Base-by-base conservation (phyloP, 1,140 invertebrate species). In the Bombus soroeensis region DNA sequence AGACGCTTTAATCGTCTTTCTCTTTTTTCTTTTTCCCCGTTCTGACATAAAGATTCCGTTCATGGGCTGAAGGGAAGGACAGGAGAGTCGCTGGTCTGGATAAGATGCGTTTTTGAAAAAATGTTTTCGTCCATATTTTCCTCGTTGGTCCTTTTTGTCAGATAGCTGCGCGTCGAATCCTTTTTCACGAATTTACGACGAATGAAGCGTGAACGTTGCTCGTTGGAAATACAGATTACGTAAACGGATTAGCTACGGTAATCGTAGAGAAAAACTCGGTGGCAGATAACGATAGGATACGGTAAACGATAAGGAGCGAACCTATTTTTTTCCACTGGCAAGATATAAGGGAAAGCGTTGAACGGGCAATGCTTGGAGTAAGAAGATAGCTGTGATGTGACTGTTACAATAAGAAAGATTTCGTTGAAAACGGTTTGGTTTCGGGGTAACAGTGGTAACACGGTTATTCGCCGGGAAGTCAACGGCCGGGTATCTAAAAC, bases 401-500 rank as follows among this genome's bases (percentile, higher is more conserved):
- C 2, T 18, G 25, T 57, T 77, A 77, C 6, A 77, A 77, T 77
- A 77, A 77, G 57, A 77, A 41, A 41, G 76, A 88, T 89, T 37
- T n/a, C 73, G 70, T 84, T 64, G 39, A 57, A 62, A 53, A 70
- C 59, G 57, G 68, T 41, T 81, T 47, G 41, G 89, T 83, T 89
- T 80, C 91, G 90, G 90, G 92, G 93, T 79, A 75, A 74, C 64
- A 25, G 47, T 80, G 81, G 83, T 89, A 80, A 87, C 76, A 76
- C 66, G 74, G 91, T 93, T 91, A 90, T 92, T 94, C 90, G 90
- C 82, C 78, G 77, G 62, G 83, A 90, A 95, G 94, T 95, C 94
- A 95, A 95, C 91, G 94, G 91, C 94, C 94, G 89, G 87, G 91
- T 94, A 95, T 94, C 94, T 95, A 94, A 94, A 93, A 94, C 94